Conservation (phyloP, 2,113 vertebrate species). For the Scortum barcoo region DNA sequence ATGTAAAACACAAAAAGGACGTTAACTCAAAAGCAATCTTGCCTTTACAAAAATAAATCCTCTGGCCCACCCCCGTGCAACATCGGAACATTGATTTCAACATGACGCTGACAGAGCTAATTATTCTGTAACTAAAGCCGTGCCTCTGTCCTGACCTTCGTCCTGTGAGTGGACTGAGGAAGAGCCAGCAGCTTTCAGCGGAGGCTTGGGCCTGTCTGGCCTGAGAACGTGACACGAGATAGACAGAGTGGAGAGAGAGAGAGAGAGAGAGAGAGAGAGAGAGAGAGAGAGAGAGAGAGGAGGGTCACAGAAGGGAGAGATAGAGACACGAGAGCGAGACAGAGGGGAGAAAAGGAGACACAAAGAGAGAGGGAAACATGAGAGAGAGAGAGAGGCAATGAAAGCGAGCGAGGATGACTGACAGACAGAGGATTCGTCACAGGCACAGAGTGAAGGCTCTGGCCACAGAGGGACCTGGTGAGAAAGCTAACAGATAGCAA, state of each 20-base stretch:
- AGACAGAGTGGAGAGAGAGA: conserved; percentile 49
- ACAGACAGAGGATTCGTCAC: conserved; percentile 67
- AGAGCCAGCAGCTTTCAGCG: conserved; percentile 75
- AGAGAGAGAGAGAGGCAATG: conserved; percentile 58
- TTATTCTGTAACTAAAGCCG: conserved; percentile 65
- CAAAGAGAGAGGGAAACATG: conserved; percentile 64
- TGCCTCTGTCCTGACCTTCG: conserved; percentile 62
- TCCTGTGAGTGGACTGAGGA: conserved; percentile 63
- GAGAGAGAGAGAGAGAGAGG: conserved; percentile 18
- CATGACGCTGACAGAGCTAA: conserved; percentile 63
- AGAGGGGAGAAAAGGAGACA: conserved; percentile 58
- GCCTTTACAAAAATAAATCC: conserved; percentile 27
- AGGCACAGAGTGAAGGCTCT: conserved; percentile 69
- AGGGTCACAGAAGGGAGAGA: conserved; percentile 59
- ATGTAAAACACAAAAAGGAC: not conserved
- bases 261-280: conserved; percentile 6
- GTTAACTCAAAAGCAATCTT: conserved; percentile 17
- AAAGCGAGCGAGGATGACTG: conserved; percentile 75
- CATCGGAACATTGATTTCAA: conserved; percentile 64
- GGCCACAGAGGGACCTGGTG: conserved; percentile 76
- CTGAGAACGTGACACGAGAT: conserved; percentile 68
- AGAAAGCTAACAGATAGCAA: conserved; percentile 82
- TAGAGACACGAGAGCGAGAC: conserved; percentile 62
- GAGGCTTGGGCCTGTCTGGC: conserved; percentile 68
- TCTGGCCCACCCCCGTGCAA: conserved; percentile 12